A percentile compares a stretch with the other conserved stretches of the same genome.
phyloP scores from a whole-genome alignment of 2,797 vertebrate genomes.

The Hippoglossus hippoglossus region DNA sequence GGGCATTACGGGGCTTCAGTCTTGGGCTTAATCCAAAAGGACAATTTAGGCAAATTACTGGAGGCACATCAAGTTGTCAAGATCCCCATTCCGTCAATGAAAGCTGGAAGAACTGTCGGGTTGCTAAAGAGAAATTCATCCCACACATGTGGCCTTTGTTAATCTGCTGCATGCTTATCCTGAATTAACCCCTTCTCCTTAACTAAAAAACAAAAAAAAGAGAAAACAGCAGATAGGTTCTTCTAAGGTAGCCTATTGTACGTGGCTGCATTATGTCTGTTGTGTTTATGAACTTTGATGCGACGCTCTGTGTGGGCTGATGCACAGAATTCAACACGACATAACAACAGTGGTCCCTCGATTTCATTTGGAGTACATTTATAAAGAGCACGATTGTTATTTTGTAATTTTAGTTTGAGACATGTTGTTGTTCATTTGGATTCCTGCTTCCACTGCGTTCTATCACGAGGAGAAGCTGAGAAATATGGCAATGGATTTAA shows the following conservation, averaged over 20 bases:
- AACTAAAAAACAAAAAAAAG: constrained; percentile 5
- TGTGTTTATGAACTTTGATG: constrained; percentile 34
- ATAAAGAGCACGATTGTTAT: constrained; percentile 28
- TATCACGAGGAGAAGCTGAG: too few relatives aligned
- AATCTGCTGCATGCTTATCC: constrained; percentile 45
- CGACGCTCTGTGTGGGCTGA: constrained; percentile 51
- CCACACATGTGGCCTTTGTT: constrained; percentile 48
- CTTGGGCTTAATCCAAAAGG: constrained; percentile 82
- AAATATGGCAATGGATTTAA: too few relatives aligned
- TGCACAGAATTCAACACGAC: constrained; percentile 19
- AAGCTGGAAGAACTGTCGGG: constrained; percentile 70
- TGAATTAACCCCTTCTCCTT: constrained; percentile 39
- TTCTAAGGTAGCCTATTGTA: constrained; percentile 2
- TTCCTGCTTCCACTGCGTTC: not conserved
- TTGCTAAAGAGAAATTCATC: constrained; percentile 59
- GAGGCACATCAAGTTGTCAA: constrained; percentile 83
- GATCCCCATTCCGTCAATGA: constrained; percentile 71
- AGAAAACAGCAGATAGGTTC: constrained; percentile 7
- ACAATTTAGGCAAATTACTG: constrained; percentile 85
- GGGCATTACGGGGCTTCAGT: constrained; percentile 73
- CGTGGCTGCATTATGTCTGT: constrained; percentile 19
- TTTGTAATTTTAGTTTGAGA: not conserved
- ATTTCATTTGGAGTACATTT: constrained; percentile 45
- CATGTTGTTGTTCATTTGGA: not conserved
- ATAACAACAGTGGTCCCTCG: constrained; percentile 34